A percentile compares a stretch with the other conserved stretches of the same genome.
These are phyloP conservation scores for Drosophila carrolli DNA, from an alignment of 1,140 invertebrate genomes.

Conservation along the genomic window DNA sequence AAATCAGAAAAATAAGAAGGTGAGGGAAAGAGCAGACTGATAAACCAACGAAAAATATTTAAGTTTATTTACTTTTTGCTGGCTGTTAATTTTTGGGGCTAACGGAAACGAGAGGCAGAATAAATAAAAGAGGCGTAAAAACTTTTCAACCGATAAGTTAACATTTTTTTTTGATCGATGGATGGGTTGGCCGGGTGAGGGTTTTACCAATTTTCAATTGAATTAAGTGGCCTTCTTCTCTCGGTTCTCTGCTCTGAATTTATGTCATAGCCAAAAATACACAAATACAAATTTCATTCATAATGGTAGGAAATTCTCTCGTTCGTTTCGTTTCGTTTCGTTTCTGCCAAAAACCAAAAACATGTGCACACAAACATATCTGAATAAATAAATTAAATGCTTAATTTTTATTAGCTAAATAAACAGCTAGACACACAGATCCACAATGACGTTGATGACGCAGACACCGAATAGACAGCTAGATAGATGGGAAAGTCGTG, in stretches of 20 bases:
- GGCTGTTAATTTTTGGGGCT: slow-evolving; percentile 55
- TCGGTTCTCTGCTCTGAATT: slow-evolving; percentile 40
- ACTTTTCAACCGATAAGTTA: slow-evolving; percentile 63
- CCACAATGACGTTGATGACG: slow-evolving; percentile 72
- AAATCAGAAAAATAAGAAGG: slow-evolving; percentile 36
- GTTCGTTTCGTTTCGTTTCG: neutral
- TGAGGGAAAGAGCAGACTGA: slow-evolving; percentile 26
- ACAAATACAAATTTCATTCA: slow-evolving; percentile 65
- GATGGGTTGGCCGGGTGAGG: no score
- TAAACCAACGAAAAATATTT: slow-evolving; percentile 53
- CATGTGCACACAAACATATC: slow-evolving; percentile 49
- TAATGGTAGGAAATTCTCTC: slow-evolving; percentile 58
- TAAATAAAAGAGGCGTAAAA: slow-evolving; percentile 70
- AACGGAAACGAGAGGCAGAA: slow-evolving; percentile 58
- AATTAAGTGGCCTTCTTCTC: slow-evolving; percentile 37
- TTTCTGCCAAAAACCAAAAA: slow-evolving; percentile 28
- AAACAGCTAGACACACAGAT: slow-evolving; percentile 58
- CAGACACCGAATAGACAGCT: slow-evolving; percentile 39
- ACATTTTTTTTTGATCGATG: slow-evolving; percentile 50
- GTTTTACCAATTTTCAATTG: slow-evolving; percentile 32
- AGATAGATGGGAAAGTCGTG: slow-evolving; percentile 45
- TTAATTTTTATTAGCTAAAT: slow-evolving; percentile 80
- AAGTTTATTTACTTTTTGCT: slow-evolving; percentile 69
- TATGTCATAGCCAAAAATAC: slow-evolving; percentile 81
- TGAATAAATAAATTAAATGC: slow-evolving; percentile 75